These are phyloP conservation scores for Oedothorax gibbosus DNA, from an alignment of 1,140 invertebrate genomes.

Conservation along the genomic window DNA sequence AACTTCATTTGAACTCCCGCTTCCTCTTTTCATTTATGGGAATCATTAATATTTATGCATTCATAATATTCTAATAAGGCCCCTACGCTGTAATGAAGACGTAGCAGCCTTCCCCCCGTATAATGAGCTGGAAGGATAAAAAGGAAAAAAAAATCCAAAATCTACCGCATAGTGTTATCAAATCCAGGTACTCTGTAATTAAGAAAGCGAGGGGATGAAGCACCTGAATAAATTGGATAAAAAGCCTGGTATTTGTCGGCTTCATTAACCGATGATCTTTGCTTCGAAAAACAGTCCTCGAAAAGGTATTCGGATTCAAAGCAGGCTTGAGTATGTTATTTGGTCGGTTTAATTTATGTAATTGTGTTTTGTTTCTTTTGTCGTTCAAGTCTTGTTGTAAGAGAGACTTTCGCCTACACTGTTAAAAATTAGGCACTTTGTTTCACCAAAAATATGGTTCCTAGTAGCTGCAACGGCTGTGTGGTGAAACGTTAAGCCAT, in stretches of 20 bases:
- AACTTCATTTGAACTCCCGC: constrained; percentile 38
- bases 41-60: constrained; percentile 59
- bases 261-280: constrained; percentile 52
- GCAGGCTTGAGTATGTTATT: too few relatives aligned
- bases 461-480: too few relatives aligned
- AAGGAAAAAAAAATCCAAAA: constrained; percentile 27
- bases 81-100: not conserved
- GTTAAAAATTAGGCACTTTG: too few relatives aligned
- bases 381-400: too few relatives aligned
- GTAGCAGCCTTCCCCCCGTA: not conserved
- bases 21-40: constrained; percentile 22
- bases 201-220: constrained; percentile 35
- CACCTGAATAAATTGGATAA: too few relatives aligned
- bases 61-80: constrained; percentile 58
- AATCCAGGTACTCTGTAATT: constrained; percentile 44
- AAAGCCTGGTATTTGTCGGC: constrained; percentile 45
- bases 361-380: too few relatives aligned
- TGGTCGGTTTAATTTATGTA: too few relatives aligned
- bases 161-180: constrained; percentile 33
- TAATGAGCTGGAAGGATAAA: constrained; percentile 33
- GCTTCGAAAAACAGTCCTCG: constrained; percentile 32
- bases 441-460: too few relatives aligned
- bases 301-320: constrained; percentile 27
- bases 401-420: too few relatives aligned
- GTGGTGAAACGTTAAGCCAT: too few relatives aligned